These are phyloP conservation scores for Metaphire vulgaris DNA, from an alignment of 1,140 invertebrate genomes.

Conservation along the genomic window DNA sequence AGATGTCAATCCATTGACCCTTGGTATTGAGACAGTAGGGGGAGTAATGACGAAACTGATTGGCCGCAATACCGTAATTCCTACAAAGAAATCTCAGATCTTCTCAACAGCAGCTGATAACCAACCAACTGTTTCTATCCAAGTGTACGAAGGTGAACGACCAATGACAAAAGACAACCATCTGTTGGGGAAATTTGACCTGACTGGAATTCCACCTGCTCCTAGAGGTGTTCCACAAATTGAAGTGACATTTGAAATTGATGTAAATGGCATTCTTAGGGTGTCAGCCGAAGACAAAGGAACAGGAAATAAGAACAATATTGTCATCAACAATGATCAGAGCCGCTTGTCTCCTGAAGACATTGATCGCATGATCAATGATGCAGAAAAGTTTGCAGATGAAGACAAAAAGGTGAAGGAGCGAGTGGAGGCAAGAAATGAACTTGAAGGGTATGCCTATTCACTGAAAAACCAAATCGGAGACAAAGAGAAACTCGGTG, in stretches of 20 bases:
- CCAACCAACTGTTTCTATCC: constrained; percentile 97
- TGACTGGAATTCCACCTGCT: constrained; percentile 95
- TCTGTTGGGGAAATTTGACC: constrained; percentile 91
- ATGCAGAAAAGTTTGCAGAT: constrained; percentile 96
- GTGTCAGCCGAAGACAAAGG: constrained; percentile 80
- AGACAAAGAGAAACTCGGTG: constrained; percentile 96
- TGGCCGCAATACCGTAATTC: constrained; percentile 94
- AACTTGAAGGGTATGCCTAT: constrained; percentile 93
- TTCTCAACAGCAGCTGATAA: constrained; percentile 99
- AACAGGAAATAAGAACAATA: constrained; percentile 95
- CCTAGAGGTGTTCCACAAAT: constrained; percentile 98
- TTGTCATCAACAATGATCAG: constrained; percentile 97
- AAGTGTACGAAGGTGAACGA: constrained; percentile 94
- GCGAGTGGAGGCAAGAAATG: constrained; percentile 79
- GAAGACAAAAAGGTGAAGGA: constrained; percentile 93
- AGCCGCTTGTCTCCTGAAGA: constrained; percentile 93
- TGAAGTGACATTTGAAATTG: constrained; percentile 98
- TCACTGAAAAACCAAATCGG: constrained; percentile 93
- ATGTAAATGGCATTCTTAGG: constrained; percentile 94
- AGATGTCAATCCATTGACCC: constrained; percentile 94
- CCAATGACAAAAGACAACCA: constrained; percentile 99
- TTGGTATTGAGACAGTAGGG: constrained; percentile 99
- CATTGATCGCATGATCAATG: constrained; percentile 97
- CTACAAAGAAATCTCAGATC: constrained; percentile 99
- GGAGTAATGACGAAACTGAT: constrained; percentile 99